Evolutionary conservation across 2,888 invertebrate species (phyloP).

Genomic region (Caprella mutica): DNA sequence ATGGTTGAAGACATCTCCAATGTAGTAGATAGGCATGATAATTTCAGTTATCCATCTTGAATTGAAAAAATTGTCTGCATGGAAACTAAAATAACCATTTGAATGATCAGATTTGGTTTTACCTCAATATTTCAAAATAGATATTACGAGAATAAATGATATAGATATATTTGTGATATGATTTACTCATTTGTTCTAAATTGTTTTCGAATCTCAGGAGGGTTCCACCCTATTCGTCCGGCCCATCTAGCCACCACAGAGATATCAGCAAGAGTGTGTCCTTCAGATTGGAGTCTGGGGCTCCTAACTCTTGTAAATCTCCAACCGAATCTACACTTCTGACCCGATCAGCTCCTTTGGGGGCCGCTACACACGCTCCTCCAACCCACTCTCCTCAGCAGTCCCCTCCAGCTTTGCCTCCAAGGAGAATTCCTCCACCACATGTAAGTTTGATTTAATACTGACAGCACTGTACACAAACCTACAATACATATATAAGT

Average conservation of each 20-base stretch:
- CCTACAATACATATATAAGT: too few relatives aligned
- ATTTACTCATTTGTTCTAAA: background rate
- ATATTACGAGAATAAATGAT: background rate
- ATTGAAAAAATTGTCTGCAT: too few relatives aligned
- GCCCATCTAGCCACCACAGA: constrained; percentile 22
- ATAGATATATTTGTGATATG: background rate
- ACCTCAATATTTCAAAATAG: background rate
- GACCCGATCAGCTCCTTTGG: background rate
- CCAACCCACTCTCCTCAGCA: constrained; percentile 2
- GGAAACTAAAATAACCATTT: too few relatives aligned
- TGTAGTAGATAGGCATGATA: too few relatives aligned
- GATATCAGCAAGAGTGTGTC: constrained; percentile 31
- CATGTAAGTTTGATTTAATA: constrained; percentile 2
- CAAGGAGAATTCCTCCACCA: constrained; percentile 2
- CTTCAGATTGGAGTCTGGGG: constrained; percentile 26
- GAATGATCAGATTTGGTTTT: background rate
- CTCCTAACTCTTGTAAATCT: too few relatives aligned
- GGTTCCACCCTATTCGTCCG: too few relatives aligned
- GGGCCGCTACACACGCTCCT: background rate
- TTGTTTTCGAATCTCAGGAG: too few relatives aligned
- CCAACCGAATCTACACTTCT: background rate
- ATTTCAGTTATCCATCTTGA: too few relatives aligned
- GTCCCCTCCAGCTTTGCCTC: constrained; percentile 9
- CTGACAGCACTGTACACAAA: too few relatives aligned
- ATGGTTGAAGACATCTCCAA: too few relatives aligned